A percentile compares a stretch with the other conserved stretches of the same genome.
Conservation (phyloP, 2,888 invertebrate genomes). For the Watsonalla cultraria region DNA sequence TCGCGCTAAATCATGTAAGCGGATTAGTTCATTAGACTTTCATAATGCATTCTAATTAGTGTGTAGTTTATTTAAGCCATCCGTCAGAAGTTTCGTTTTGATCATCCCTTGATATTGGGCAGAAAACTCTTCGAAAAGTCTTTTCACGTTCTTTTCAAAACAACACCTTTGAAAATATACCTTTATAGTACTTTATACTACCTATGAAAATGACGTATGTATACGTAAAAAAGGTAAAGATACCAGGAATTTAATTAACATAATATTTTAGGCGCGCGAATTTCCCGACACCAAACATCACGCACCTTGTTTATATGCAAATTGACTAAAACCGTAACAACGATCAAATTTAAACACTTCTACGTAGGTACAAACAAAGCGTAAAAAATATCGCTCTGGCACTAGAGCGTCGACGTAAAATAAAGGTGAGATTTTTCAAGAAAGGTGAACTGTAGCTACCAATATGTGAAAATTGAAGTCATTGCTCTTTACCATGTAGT, state of each 20-base stretch:
- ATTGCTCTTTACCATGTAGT: too few species aligned
- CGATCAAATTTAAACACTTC: constrained; percentile 2
- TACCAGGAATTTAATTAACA: constrained; percentile 9
- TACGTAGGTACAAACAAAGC: not conserved
- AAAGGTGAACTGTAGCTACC: too few species aligned
- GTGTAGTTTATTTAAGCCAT: too few species aligned
- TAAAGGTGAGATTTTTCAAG: too few species aligned
- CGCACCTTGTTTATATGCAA: constrained; percentile 22
- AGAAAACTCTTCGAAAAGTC: too few species aligned
- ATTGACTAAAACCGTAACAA: constrained; percentile 13
- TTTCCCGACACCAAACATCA: constrained; percentile 10
- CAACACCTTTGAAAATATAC: too few species aligned
- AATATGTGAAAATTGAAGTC: too few species aligned
- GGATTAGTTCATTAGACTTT: not conserved
- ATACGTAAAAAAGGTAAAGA: not conserved
- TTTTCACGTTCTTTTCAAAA: too few species aligned
- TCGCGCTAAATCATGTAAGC: not conserved
- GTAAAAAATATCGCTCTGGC: not conserved
- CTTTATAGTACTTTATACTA: too few species aligned
- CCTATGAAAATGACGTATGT: not conserved
- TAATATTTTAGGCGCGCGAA: constrained; percentile 11
- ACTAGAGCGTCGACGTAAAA: too few species aligned
- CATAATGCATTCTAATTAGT: not conserved
- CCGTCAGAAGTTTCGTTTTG: too few species aligned
- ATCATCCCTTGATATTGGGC: too few species aligned